Evolutionary conservation across 2,797 vertebrate genomes (phyloP), one percentile per base, ranked within the genome.

Genomic region (Melanotaenia maccullochi): DNA sequence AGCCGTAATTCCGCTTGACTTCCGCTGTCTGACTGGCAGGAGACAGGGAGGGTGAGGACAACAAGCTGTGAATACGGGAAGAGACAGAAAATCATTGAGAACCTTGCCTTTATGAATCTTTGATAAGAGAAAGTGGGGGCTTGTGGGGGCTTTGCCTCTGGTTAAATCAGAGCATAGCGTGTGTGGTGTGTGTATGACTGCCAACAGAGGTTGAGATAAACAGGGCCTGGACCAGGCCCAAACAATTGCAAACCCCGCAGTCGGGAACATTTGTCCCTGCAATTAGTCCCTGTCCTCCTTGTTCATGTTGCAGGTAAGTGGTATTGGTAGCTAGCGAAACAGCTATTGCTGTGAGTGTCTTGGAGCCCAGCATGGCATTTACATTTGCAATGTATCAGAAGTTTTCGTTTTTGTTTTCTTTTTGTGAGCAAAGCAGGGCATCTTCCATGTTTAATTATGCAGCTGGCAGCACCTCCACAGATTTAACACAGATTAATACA

Each of bases 41-140:
- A 91, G 84, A 88, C 83, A 74, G 85, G 76, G 82, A 95, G 95
- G 94, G 94, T 95, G 95, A 95, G 95, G 96, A 97, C 96, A 96
- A 96, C 95, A 97, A 95, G 94, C 94, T 95, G 95, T 96, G 96
- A 96, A 97, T 97, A 98, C 95, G 92, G 95, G 95, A 96, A 95
- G 95, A 97, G 97, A 98, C 97, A 98, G 97, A 96, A 98, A 98
- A 98, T 97, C 97, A 97, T 97, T 98, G 95, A 94, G 95, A 96
- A 96, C 94, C 95, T 95, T 94, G 96, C 95, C 96, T 96, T 96
- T 96, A 97, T 98, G 96, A 98, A 98, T 98, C 96, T 97, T 98
- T 97, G 96, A 98, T 98, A 96, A 96, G 94, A 68, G 75, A 77
- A 82, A 87, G 90, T 80, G 87, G 85, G 90, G 86, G 87, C 60